These are phyloP conservation scores for Xiphophorus maculatus DNA, from an alignment of 2,113 vertebrate genomes.

Conservation along the genomic window DNA sequence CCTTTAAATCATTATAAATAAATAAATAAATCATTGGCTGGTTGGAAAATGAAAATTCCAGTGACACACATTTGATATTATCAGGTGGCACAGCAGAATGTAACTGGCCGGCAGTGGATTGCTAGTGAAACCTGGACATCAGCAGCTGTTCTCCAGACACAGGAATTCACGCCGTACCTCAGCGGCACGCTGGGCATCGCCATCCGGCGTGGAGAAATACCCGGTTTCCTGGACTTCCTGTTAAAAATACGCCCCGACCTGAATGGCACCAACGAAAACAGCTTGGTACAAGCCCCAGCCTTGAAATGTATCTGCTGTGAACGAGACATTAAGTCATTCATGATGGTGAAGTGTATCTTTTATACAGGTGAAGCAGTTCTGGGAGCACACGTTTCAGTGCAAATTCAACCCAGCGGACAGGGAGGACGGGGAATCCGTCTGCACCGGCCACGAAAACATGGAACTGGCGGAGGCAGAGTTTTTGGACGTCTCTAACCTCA, in stretches of 20 bases:
- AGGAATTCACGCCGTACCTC: conserved; percentile 59
- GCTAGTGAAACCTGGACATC: conserved; percentile 78
- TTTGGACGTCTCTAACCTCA: conserved; percentile 62
- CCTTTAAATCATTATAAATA: neutral
- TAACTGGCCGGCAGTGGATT: conserved; percentile 75
- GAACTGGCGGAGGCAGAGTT: conserved; percentile 39
- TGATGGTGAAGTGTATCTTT: neutral
- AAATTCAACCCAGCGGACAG: conserved; percentile 12
- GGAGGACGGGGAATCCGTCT: conserved; percentile 30
- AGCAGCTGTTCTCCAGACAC: conserved; percentile 52
- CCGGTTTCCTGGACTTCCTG: conserved; percentile 68
- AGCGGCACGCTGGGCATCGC: conserved; percentile 78
- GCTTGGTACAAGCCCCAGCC: conserved; percentile 42
- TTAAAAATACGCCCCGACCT: conserved; percentile 48
- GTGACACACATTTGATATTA: neutral
- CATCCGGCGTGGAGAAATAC: conserved; percentile 74
- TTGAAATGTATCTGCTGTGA: neutral
- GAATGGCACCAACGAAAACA: conserved; percentile 33
- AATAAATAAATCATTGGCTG: no score
- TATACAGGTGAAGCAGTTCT: conserved; percentile 29
- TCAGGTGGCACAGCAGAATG: conserved; percentile 38
- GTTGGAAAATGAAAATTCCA: neutral
- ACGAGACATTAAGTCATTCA: no score
- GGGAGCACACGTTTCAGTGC: conserved; percentile 36
- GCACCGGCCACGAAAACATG: conserved; percentile 72